Evolutionary conservation across 1,140 invertebrate genomes (phyloP), one percentile per base, ranked within the genome.

Genomic region (Scaptomyza hsui): DNA sequence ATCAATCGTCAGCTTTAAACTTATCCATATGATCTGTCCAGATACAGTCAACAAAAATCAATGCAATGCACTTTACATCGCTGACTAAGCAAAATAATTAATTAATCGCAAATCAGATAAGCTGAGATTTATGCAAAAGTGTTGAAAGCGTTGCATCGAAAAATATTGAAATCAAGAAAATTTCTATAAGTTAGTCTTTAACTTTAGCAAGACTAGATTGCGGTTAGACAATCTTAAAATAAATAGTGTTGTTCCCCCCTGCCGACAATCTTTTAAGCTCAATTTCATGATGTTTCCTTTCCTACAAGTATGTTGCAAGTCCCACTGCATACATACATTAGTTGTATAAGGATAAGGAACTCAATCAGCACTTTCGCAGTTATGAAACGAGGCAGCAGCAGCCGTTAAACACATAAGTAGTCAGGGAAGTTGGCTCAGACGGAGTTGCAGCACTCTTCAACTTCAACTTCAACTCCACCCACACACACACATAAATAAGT

Each of bases 81-180:
- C 68, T 71, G 68, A 71, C 68, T 71, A 65, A 71, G 68, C 68
- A 65, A 65, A 65, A 65, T 71, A 51, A 29, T 52, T 65, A 71
- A 71, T 71, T 71, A 71, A 37, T 61, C 10, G 26, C 45, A 70
- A 45, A 71, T 57, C 61, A 57, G 68, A 57, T 71, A 26, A 26
- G 24, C 44, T 18, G 10, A 45, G 32, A 44, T 44, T n/a, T 44
- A 57, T 57, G 55, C 55, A 44, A 21, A 55, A 45, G 37, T 18
- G 9, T 15, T 21, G 26, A 16, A 45, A 35, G 13, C 6, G 26
- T 41, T 19, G 29, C 29, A 7, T 37, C 12, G 3, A 1, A 7
- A 4, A 37, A 37, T 37, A 37, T 37, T 37, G n/a, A 4, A n/a
- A 37, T 37, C 32, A 37, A n/a, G 12, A 6, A 26, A 26, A 7